Evolutionary conservation across 2,888 invertebrate genomes (phyloP), one percentile per base, ranked within the genome.

Genomic region (Philonicus albiceps): DNA sequence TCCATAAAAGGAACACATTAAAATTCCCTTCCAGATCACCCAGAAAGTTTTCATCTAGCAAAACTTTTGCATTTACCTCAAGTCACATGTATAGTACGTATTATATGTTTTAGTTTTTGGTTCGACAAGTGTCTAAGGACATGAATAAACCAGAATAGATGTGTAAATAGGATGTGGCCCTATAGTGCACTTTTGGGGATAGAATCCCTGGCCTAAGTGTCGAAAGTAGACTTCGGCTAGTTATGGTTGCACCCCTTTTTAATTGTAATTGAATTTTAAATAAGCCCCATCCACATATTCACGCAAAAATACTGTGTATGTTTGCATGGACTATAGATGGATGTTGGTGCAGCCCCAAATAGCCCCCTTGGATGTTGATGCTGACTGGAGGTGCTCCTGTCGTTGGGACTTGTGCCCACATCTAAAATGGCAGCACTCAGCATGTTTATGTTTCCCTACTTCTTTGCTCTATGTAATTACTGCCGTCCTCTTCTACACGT

Each of bases 361-460:
- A 76, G 40, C 76, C 27, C 40, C 76, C 76, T n/a, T 40, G 22
- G 76, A 43, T 43, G 27, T 6, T 5, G 49, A 49, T 49, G 4
- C 49, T 16, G 43, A 19, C 43, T 80, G 49, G 80, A 80, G 30
- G 49, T 53, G 30, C 53, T 43, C 40, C 31, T 22, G 74, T n/a
- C 5, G 27, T 16, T 11, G 16, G 16, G 27, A 31, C 49, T 80
- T 74, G 80, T 43, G 49, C 49, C 31, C 80, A 49, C 49, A 80
- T 80, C 34, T 80, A 30, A 80, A 80, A 80, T 43, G 43, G 80
- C 43, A 80, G 49, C 53, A 80, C 80, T 80, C 80, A 80, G 49
- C 80, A 49, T 80, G 80, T 80, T 80, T 80, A 80, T 80, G 80
- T 80, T 80, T 80, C 30, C 80, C 80, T 43, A 80, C 80, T 80